Evolutionary conservation across 2,888 invertebrate species (phyloP).

Genomic region (Hypolimnas misippus): DNA sequence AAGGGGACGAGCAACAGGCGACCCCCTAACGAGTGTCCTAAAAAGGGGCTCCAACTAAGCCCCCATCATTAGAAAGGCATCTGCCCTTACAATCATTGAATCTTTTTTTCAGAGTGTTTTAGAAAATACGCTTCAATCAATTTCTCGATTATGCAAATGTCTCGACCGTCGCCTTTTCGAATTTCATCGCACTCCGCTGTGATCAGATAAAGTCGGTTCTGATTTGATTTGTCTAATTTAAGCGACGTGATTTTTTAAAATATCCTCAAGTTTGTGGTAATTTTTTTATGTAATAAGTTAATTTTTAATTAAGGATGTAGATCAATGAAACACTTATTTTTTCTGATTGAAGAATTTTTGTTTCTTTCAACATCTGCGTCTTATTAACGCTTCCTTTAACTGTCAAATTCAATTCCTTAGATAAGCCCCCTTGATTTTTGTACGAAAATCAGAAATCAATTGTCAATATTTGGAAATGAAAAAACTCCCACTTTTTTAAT

Average conservation of each 20-base stretch:
- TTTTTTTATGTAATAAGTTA: slow-evolving; percentile 1
- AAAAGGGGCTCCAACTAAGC: slow-evolving; percentile 51
- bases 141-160: slow-evolving; percentile 78
- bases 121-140: slow-evolving; percentile 77
- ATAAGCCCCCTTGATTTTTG: too few species aligned
- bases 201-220: slow-evolving; percentile 63
- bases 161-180: slow-evolving; percentile 61
- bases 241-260: slow-evolving; percentile 53
- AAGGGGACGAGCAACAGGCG: slow-evolving; percentile 47
- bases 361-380: too few species aligned
- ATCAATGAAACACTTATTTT: not conserved
- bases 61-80: slow-evolving; percentile 68
- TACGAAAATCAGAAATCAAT: too few species aligned
- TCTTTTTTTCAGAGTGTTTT: slow-evolving; percentile 58
- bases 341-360: not conserved
- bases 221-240: slow-evolving; percentile 61
- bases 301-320: not conserved
- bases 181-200: slow-evolving; percentile 54
- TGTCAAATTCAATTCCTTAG: too few species aligned
- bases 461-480: too few species aligned
- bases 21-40: slow-evolving; percentile 39
- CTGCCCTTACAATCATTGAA: slow-evolving; percentile 67
- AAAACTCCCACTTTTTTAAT: too few species aligned
- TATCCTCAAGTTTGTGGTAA: not conserved
- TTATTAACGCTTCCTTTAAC: too few species aligned